Evolutionary conservation across 2,888 invertebrate species (phyloP).

Genomic region (Aradus depressus): DNA sequence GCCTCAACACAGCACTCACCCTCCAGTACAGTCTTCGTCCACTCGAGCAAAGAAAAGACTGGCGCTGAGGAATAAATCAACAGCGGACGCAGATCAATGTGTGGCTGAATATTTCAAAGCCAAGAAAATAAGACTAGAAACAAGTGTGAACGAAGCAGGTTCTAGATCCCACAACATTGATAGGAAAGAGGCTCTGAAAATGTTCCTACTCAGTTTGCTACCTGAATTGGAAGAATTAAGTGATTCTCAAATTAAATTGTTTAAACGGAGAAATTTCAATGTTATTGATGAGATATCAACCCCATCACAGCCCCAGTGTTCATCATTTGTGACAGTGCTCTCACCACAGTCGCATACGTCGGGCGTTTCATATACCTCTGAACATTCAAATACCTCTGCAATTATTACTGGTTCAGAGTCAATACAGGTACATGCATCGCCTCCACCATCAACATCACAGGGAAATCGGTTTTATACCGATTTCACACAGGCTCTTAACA

Average conservation of each 20-base stretch:
- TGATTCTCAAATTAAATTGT: slow-evolving; percentile 28
- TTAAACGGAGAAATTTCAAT: slow-evolving; percentile 27
- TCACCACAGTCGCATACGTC: too few species aligned
- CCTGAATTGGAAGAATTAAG: slow-evolving; percentile 28
- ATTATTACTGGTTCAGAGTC: too few species aligned
- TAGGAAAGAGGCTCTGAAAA: slow-evolving; percentile 23
- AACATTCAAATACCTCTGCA: too few species aligned
- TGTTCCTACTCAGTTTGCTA: slow-evolving; percentile 28
- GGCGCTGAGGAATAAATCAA: slow-evolving; percentile 20
- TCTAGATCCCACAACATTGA: slow-evolving; percentile 12
- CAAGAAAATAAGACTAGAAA: slow-evolving; percentile 25
- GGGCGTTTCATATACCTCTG: too few species aligned
- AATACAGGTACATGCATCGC: too few species aligned
- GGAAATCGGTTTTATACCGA: too few species aligned
- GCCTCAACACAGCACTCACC: slow-evolving; percentile 12
- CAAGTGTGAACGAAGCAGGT: slow-evolving; percentile 1
- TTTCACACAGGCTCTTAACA: too few species aligned
- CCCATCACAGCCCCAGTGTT: too few species aligned
- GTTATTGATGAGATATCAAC: slow-evolving; percentile 21
- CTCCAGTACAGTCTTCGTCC: slow-evolving; percentile 10
- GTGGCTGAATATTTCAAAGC: slow-evolving; percentile 27
- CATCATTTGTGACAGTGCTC: too few species aligned
- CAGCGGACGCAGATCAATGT: slow-evolving; percentile 24
- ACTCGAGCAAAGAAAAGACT: slow-evolving; percentile 24
- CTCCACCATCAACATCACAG: too few species aligned